Conservation (phyloP, 2,888 invertebrate genomes). For the Cinara cedri region DNA sequence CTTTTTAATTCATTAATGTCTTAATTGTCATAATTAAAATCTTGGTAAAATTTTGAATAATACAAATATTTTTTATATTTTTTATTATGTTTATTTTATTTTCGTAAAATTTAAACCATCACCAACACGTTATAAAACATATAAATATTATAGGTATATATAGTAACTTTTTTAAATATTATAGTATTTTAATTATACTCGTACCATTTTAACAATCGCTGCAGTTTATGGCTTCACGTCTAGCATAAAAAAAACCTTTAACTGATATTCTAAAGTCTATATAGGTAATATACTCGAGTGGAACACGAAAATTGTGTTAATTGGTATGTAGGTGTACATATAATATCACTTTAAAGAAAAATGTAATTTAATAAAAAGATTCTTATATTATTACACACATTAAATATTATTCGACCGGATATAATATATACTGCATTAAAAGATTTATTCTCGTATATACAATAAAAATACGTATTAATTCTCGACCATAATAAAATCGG, state of each 20-base stretch:
- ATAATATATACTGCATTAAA: not conserved
- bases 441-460: constrained; percentile 12
- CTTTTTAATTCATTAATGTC: too few species aligned
- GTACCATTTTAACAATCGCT: constrained; percentile 13
- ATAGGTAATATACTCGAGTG: too few species aligned
- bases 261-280: not conserved
- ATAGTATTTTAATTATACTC: constrained; percentile 28
- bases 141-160: too few species aligned
- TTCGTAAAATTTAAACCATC: too few species aligned
- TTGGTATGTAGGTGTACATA: constrained; percentile 21
- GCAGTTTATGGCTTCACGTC: not conserved
- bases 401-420: not conserved
- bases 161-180: too few species aligned
- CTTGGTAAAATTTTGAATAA: too few species aligned
- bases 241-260: not conserved
- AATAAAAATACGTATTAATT: constrained; percentile 26
- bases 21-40: too few species aligned
- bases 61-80: too few species aligned
- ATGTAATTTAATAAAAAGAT: constrained; percentile 21
- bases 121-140: too few species aligned
- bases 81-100: too few species aligned
- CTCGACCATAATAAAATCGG: constrained; percentile 34
- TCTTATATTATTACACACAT: not conserved
- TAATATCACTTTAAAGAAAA: not conserved
- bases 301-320: constrained; percentile 7